Evolutionary conservation across 2,797 vertebrate genomes (phyloP).

Genomic region (Xyrichtys novacula): DNA sequence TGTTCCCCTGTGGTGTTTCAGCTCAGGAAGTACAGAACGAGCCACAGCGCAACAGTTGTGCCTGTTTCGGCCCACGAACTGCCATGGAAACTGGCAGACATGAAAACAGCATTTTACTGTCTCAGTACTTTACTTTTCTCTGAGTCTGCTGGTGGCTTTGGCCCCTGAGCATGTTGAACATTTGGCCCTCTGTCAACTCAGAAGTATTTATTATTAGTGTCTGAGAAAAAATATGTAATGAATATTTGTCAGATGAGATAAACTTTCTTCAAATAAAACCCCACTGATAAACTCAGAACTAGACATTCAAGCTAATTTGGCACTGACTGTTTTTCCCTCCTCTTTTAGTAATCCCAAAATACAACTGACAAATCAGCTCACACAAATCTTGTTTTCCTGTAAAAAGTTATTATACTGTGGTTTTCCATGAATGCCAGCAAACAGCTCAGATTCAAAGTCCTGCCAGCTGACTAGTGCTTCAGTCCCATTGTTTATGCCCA

Average conservation of each 20-base stretch:
- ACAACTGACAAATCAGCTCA: not conserved
- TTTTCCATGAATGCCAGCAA: not conserved
- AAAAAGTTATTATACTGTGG: not conserved
- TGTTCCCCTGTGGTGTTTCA: conserved; percentile 61
- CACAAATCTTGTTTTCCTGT: not conserved
- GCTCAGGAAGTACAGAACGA: conserved; percentile 70
- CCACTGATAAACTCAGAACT: not conserved
- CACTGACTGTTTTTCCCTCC: not conserved
- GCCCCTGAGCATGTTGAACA: conserved; percentile 10
- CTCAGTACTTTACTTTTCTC: conserved; percentile 32
- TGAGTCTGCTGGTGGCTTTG: conserved; percentile 16
- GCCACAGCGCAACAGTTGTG: conserved; percentile 59
- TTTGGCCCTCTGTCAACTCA: conserved; percentile 22
- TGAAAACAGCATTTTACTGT: conserved; percentile 54
- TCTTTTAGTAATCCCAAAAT: not conserved
- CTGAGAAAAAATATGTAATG: not conserved
- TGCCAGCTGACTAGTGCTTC: not conserved
- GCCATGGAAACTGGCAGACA: conserved; percentile 52
- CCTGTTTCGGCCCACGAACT: conserved; percentile 21
- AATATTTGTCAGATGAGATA: not conserved
- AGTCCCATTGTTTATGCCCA: not conserved
- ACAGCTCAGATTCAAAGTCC: not conserved
- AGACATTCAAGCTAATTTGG: not conserved
- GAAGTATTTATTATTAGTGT: conserved; percentile 34
- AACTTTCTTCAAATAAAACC: not conserved